Conservation (phyloP, 2,888 invertebrate species). For the Agriopis leucophaearia region DNA sequence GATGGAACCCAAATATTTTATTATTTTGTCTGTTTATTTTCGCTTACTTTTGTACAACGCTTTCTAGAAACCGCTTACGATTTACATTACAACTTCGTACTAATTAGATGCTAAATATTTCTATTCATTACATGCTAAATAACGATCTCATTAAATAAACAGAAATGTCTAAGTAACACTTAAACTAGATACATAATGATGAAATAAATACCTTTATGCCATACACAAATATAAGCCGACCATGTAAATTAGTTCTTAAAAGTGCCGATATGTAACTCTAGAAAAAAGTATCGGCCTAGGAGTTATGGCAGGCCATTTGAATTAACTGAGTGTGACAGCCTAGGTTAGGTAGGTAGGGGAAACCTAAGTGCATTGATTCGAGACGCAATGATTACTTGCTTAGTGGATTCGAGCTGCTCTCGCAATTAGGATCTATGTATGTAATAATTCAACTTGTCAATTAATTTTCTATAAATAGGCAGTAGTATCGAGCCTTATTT, state of each 20-base stretch:
- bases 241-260: conserved; percentile 47
- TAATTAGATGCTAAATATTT: conserved; percentile 20
- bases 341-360: conserved; percentile 41
- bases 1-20: conserved; percentile 25
- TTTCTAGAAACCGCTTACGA: conserved; percentile 30
- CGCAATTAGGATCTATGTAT: conserved; percentile 44
- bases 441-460: conserved; percentile 47
- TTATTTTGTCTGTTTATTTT: conserved; percentile 26
- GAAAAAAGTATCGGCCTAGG: conserved; percentile 44
- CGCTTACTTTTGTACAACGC: conserved; percentile 30
- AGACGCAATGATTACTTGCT: neutral
- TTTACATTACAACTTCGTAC: conserved; percentile 10
- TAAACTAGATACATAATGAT: conserved; percentile 41
- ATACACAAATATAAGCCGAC: conserved; percentile 35
- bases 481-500: conserved; percentile 24
- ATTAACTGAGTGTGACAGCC: conserved; percentile 39
- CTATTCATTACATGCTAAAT: conserved; percentile 23
- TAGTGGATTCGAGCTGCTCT: conserved; percentile 25
- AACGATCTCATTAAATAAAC: conserved; percentile 28
- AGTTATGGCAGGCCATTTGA: conserved; percentile 44
- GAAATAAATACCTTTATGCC: conserved; percentile 46
- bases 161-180: conserved; percentile 24
- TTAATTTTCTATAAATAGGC: conserved; percentile 42
- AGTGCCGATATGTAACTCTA: conserved; percentile 44
- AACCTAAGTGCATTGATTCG: conserved; percentile 41